Base-by-base conservation (phyloP, 2,797 vertebrate species). In the Falco novaeseelandiae region DNA sequence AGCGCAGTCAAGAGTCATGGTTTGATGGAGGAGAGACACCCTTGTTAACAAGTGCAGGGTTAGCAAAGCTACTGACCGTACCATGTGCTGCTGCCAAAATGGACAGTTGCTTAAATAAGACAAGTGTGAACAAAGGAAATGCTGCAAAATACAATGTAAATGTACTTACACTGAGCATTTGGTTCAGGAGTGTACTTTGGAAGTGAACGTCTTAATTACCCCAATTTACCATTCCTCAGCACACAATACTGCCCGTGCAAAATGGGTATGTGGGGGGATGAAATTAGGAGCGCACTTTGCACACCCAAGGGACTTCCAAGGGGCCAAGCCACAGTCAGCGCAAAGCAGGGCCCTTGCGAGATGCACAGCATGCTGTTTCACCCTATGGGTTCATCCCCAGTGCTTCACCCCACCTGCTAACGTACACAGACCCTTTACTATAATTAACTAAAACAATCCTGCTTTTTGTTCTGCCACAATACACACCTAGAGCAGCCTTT, bases 191-290 rank as follows among this genome's bases (percentile, higher is more conserved):
- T 23, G 4, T 38, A 23, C 54, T 81, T 80, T 20, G 52, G 15
- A 81, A 58, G n/a, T 4, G 26, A 81, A 62, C 15, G 10, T 77
- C 83, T 61, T 17, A 30, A 38, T 81, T 67, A 32, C 8, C 9
- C 27, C n/a, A 77, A 8, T 25, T 40, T 42, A 26, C 15, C 40
- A 62, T 22, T 21, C 8, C 12, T 59, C 25, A 26, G 54, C 20
- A 49, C 70, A 27, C 10, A 67, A 38, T 22, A 55, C 12, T 8
- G 46, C 49, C 26, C 6, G 14, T n/a, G 19, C 51, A 49, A 44
- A 78, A 51, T 8, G 6, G 5, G 7, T 21, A 20, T 2, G 0
- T 3, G 4, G 5, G 17, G 42, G 15, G 9, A 20, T 38, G 58
- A 87, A 86, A 72, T 17, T 26, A 34, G 48, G 15, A 74, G 36